Evolutionary conservation across 1,140 invertebrate genomes (phyloP), one percentile per base, ranked within the genome.

Genomic region (Tyrophagus putrescentiae): DNA sequence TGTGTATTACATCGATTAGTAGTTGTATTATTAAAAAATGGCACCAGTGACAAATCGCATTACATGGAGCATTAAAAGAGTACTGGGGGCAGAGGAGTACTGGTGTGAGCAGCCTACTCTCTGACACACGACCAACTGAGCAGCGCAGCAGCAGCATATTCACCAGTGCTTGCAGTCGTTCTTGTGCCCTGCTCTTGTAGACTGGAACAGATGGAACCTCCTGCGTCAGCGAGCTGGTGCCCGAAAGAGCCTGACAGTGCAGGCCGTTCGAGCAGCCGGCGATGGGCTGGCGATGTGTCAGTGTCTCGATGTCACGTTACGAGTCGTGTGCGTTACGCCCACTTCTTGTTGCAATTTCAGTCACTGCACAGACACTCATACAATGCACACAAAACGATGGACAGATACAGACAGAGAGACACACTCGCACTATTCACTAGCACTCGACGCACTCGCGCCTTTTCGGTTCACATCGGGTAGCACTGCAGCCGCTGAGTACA

Each of bases 221-320:
- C 45, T 7, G 7, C 31, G 45, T 48, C 45, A 18, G 45, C 31
- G 9, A 21, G 45, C 13, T 48, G 7, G 45, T 25, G n/a, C n/a
- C n/a, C n/a, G n/a, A n/a, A n/a, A n/a, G n/a, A n/a, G n/a, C n/a
- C n/a, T n/a, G n/a, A n/a, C n/a, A n/a, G n/a, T n/a, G n/a, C 23
- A 48, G 23, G 45, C 23, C 45, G 31, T 48, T 48, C 31, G 9
- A 21, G 21, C 18, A 48, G 7, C 45, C 45, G 7, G 7, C 45
- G 45, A 48, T 48, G 45, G 45, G 45, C 45, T 48, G 45, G 45
- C 45, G 45, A 48, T 48, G 45, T 48, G 45, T 48, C 45, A 48
- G 45, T 48, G 13, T 13, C 45, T 48, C 45, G 45, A 48, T 48
- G 45, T 48, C 45, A 48, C 45, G 45, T 48, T 48, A 48, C 45